Evolutionary conservation across 2,113 vertebrate species (phyloP).

Genomic region (Microtus montanus): DNA sequence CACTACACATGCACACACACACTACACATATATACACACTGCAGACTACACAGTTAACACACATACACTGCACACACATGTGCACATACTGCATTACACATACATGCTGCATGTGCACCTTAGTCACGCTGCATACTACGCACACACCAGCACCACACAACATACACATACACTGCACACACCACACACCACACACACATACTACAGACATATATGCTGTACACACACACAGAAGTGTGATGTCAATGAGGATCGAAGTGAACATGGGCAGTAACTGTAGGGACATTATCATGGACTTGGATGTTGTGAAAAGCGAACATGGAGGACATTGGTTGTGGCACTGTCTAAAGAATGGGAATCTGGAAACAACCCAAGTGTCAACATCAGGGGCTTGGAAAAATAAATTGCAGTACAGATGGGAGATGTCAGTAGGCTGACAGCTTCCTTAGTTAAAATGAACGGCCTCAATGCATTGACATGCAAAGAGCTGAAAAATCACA

Average conservation of each 20-base stretch:
- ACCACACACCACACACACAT: neutral
- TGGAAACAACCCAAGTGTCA: neutral
- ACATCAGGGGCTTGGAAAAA: neutral
- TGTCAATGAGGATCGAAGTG: neutral
- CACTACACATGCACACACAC: neutral
- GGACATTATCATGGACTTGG: rapidly evolving
- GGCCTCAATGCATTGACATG: neutral
- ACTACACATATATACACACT: too few relatives aligned
- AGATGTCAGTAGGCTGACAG: neutral
- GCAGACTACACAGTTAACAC: too few relatives aligned
- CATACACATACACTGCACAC: neutral
- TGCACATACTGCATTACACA: neutral
- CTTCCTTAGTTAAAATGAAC: neutral
- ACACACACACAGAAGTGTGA: neutral
- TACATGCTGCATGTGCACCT: neutral
- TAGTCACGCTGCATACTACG: neutral
- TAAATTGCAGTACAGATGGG: neutral
- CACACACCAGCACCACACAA: neutral
- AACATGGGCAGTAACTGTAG: rapidly evolving
- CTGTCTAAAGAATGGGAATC: neutral
- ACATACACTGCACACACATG: neutral
- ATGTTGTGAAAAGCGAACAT: neutral
- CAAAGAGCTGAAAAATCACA: neutral
- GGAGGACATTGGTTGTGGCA: neutral
- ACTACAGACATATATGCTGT: neutral